phyloP scores from a whole-genome alignment of 2,797 vertebrate genomes.

The Amblyraja radiata region DNA sequence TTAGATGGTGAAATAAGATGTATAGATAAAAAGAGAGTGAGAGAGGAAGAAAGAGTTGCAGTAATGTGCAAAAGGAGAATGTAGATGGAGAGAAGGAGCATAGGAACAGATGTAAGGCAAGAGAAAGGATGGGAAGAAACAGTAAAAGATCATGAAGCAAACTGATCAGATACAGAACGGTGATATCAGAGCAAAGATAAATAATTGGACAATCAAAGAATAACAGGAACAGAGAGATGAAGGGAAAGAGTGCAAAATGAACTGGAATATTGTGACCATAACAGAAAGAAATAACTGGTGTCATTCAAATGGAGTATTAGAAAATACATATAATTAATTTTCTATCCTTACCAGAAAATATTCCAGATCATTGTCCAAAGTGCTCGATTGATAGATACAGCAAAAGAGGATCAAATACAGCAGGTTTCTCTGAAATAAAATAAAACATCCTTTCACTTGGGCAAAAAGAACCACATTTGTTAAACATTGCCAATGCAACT shows the following conservation, averaged over 20 bases:
- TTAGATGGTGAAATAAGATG: background rate
- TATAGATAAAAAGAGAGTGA: background rate
- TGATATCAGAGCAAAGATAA: too few relatives aligned
- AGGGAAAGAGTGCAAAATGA: too few relatives aligned
- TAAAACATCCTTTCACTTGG: background rate
- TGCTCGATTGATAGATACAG: background rate
- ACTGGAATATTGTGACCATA: background rate
- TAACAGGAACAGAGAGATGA: too few relatives aligned
- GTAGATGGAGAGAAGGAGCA: too few relatives aligned
- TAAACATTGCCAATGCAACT: background rate
- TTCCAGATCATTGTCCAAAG: background rate
- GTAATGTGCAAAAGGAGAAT: too few relatives aligned
- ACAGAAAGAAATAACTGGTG: background rate
- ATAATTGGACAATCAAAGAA: too few relatives aligned
- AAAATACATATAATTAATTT: background rate
- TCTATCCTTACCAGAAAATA: background rate
- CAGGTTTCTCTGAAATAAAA: slow-evolving; percentile 7
- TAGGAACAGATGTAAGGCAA: too few relatives aligned
- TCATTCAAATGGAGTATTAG: background rate
- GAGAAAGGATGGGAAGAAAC: too few relatives aligned
- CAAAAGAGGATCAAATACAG: background rate
- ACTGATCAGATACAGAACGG: too few relatives aligned
- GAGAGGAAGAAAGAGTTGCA: background rate
- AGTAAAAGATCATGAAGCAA: too few relatives aligned
- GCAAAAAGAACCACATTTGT: background rate